Base-by-base conservation (phyloP, 2,797 vertebrate genomes). In the Thamnophis elegans region DNA sequence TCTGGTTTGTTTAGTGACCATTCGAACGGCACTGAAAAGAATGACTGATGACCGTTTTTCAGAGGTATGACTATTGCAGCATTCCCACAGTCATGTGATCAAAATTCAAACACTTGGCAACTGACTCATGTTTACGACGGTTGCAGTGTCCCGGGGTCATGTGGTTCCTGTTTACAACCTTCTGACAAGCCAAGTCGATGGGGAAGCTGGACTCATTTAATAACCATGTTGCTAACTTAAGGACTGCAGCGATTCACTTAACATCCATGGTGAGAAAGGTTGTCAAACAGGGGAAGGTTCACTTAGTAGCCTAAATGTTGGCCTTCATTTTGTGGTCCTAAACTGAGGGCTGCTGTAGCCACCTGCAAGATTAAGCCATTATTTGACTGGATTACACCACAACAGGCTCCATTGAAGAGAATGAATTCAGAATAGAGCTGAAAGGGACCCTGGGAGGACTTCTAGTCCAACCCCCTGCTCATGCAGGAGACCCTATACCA, bases 241-340 rank as follows among this genome's bases (percentile, higher is more conserved):
- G 12, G 14, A n/a, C 62, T 14, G 12, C 28, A 14, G 28, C 5
- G n/a, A n/a, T 32, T 16, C 28, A 6, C 13, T 68, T n/a, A 32
- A n/a, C 28, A n/a, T 10, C 28, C 0, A 28, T 14, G 62, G 13
- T 28, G 5, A n/a, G 4, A 1, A 65, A 6, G 5, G 2, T 32
- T 0, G 2, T 32, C 6, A 16, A 32, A 7, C 2, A 13, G 28
- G 28, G 4, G 28, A 13, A 62, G 62, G 4, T 5, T 28, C 60
- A 62, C 28, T 60, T 10, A n/a, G 65, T n/a, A 4, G 65, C 62
- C n/a, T 28, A 0, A 6, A 16, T 16, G n/a, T 68, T 32, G 12
- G 4, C 3, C 12, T 13, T 28, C 12, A 1, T 14, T 3, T 25
- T n/a, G 28, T 6, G 13, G 62, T 68, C 28, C 13, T n/a, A 68